Evolutionary conservation across 2,113 vertebrate species (phyloP), one percentile per base, ranked within the genome.

Genomic region (Malurus melanocephalus): DNA sequence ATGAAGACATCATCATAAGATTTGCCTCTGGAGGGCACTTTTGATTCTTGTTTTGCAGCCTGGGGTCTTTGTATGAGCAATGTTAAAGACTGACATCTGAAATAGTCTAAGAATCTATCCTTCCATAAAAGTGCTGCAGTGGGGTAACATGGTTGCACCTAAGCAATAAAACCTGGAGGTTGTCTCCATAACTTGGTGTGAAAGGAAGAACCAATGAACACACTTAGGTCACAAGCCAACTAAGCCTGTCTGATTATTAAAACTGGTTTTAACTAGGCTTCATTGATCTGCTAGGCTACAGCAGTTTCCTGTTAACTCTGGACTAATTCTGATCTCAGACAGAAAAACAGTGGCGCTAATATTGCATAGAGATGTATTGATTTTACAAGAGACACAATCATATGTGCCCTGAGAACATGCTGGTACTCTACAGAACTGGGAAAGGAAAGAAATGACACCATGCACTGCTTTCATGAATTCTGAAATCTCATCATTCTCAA

Each of bases 401-500:
- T 32, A 91, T 0, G 0, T 80, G 67, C 20, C 59, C 13, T 0
- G 26, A 49, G 84, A 92, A 90, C 55, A 10, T 56, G 66, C 52
- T 89, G 85, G 73, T 80, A 66, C 62, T 79, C 61, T 6, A 8
- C 49, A 64, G 49, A 84, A 90, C n/a, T 33, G 56, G 53, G 61
- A 89, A 90, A 65, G 55, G 69, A 90, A 95, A 94, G 59, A 90
- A 92, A 86, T 64, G 38, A 85, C 88, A 94, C 52, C 69, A 89
- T 16, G 73, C 2, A 22, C 65, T 82, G 64, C 48, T 89, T 89
- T 86, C 61, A 76, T 73, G 62, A 94, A 93, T 23, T 92, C 23
- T 74, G 74, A 81, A 81, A 94, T 66, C 28, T 80, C 46, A 76
- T 65, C 35, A 22, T 72, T 94, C 91, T 81, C 4, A 2, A 55